phyloP scores from a whole-genome alignment of 92 coral and sea anemone species.

The Blastomussa wellsi region DNA sequence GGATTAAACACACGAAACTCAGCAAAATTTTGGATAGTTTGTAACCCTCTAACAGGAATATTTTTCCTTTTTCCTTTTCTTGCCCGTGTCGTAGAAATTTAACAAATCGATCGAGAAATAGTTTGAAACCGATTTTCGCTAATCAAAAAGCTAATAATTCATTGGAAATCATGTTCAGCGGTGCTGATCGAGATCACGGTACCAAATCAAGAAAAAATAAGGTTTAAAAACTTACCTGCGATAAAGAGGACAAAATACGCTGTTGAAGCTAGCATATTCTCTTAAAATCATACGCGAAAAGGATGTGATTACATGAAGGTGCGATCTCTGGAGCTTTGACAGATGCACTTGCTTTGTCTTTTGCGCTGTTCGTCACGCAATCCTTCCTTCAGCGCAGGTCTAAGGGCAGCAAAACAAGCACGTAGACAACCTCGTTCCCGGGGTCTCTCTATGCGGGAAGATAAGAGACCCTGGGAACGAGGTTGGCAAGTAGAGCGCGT shows the following conservation, averaged over 20 bases:
- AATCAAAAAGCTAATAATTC: background rate
- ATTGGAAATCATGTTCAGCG: background rate
- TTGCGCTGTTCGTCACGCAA: no score
- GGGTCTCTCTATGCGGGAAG: no score
- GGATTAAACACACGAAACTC: background rate
- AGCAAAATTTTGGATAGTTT: background rate
- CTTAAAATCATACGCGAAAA: background rate
- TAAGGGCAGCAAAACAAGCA: no score
- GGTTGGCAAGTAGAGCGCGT: no score
- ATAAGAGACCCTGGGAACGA: no score
- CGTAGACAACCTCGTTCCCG: no score
- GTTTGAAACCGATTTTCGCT: background rate
- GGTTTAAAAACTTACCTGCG: slow-evolving; percentile 18
- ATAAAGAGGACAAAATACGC: slow-evolving; percentile 1
- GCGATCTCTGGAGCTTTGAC: slow-evolving; percentile 2
- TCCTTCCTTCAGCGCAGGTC: no score
- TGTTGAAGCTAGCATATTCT: slow-evolving; percentile 10
- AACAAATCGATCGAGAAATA: background rate
- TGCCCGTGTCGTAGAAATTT: background rate
- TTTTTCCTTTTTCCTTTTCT: background rate
- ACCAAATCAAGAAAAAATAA: background rate
- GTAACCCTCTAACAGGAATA: background rate
- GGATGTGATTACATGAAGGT: background rate
- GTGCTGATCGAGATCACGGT: background rate
- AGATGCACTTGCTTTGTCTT: background rate